A percentile compares a stretch with the other conserved stretches of the same genome.
Conservation (phyloP, 2,797 vertebrate species). For the Coranthus polyacanthus region DNA sequence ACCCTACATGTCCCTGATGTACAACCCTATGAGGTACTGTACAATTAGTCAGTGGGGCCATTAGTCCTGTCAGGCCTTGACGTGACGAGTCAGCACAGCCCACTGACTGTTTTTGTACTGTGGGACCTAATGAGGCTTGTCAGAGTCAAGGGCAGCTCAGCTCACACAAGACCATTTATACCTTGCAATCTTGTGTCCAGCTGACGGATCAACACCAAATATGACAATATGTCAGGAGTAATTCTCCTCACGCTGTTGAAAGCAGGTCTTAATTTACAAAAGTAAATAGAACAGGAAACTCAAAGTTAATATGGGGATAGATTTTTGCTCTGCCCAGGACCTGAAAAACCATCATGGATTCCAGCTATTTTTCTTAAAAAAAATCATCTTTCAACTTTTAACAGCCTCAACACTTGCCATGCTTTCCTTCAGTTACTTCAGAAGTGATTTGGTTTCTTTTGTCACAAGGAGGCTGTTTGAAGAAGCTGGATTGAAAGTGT, state of each 20-base stretch:
- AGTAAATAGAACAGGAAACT: background rate
- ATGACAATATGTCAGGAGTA: conserved; percentile 7
- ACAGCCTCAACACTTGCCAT: conserved; percentile 55
- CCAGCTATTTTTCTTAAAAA: conserved; percentile 8
- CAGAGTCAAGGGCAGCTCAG: conserved; percentile 15
- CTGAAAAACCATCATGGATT: conserved; percentile 28
- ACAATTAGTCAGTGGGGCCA: conserved; percentile 51
- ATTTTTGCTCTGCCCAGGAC: too few relatives aligned
- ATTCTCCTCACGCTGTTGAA: background rate
- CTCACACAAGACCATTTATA: conserved; percentile 8
- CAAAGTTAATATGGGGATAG: too few relatives aligned
- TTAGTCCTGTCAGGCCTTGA: conserved; percentile 51
- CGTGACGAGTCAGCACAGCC: conserved; percentile 5
- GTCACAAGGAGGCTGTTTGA: conserved; percentile 48
- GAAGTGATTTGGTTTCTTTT: conserved; percentile 54
- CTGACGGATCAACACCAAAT: conserved; percentile 20
- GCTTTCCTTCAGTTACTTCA: conserved; percentile 52
- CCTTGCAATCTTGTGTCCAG: conserved; percentile 19
- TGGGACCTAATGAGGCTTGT: conserved; percentile 46
- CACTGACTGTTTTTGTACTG: conserved; percentile 14
- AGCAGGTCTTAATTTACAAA: background rate
- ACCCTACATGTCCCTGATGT: conserved; percentile 2
- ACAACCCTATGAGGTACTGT: conserved; percentile 19
- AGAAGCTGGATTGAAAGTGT: conserved; percentile 42
- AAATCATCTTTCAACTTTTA: conserved; percentile 15